These are phyloP conservation scores for Pyrochroa serraticornis DNA, from an alignment of 2,888 invertebrate genomes.

Conservation along the genomic window DNA sequence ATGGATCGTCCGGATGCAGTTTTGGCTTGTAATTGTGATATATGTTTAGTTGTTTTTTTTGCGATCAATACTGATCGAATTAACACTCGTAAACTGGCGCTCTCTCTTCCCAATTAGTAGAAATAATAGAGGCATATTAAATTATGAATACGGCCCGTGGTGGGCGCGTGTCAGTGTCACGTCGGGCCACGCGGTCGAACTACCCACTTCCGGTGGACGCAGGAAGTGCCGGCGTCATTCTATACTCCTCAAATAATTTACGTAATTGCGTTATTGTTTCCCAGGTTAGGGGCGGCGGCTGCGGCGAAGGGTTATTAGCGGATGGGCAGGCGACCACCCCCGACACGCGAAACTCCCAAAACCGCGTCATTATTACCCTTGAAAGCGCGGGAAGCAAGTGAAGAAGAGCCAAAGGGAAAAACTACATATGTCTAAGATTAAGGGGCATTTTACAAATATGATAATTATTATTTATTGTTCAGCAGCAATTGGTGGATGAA, in stretches of 20 bases:
- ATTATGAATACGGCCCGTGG: slow-evolving; percentile 23
- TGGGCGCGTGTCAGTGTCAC: slow-evolving; percentile 47
- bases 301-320: slow-evolving; percentile 22
- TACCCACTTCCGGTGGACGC: slow-evolving; percentile 50
- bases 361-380: background rate
- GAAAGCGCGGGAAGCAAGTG: too few species aligned
- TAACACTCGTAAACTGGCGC: background rate
- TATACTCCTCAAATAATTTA: slow-evolving; percentile 53
- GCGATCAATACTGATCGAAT: too few species aligned
- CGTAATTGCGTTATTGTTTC: slow-evolving; percentile 46
- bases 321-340: slow-evolving; percentile 20
- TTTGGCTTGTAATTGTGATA: too few species aligned
- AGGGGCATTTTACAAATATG: too few species aligned
- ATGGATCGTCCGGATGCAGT: too few species aligned
- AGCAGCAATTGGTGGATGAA: too few species aligned
- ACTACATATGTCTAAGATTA: too few species aligned
- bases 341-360: background rate
- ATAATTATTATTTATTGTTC: too few species aligned
- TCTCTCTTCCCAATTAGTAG: slow-evolving; percentile 18
- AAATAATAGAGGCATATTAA: slow-evolving; percentile 21
- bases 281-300: slow-evolving; percentile 22
- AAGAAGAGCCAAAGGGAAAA: too few species aligned
- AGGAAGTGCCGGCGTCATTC: slow-evolving; percentile 49
- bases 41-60: too few species aligned
- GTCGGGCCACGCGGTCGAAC: slow-evolving; percentile 49